These are phyloP conservation scores for Sminthurides aquaticus DNA, from an alignment of 2,888 invertebrate genomes.

Conservation along the genomic window DNA sequence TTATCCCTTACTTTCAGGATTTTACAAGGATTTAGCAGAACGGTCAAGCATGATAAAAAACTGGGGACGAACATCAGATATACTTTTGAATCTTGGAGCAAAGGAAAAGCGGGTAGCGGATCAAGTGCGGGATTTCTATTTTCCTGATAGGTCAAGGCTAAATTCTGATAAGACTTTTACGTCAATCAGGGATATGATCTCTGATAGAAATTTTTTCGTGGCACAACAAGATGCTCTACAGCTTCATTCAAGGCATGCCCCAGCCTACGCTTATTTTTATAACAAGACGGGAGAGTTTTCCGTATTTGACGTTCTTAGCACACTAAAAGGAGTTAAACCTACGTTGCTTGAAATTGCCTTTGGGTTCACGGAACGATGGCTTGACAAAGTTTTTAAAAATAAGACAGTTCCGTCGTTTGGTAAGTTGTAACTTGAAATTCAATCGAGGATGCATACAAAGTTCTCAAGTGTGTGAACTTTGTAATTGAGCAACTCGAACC, in stretches of 20 bases:
- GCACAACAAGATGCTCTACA: not conserved
- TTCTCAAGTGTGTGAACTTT: no score
- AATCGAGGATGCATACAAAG: no score
- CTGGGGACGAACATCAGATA: not conserved
- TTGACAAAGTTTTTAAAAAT: not conserved
- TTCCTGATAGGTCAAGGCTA: not conserved
- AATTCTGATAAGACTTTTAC: not conserved
- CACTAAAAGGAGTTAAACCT: not conserved
- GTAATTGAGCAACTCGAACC: no score
- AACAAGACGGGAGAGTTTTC: not conserved
- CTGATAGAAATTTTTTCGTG: not conserved
- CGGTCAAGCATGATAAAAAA: not conserved
- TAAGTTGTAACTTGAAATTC: no score
- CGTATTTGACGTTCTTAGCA: not conserved
- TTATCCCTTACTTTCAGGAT: not conserved
- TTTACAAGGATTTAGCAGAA: not conserved
- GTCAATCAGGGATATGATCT: not conserved
- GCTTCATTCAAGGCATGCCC: not conserved
- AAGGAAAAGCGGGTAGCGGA: not conserved
- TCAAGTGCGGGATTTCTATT: not conserved
- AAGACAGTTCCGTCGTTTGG: not conserved
- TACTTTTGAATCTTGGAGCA: not conserved
- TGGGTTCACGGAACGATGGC: not conserved
- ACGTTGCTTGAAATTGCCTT: not conserved
- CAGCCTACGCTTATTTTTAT: not conserved